phyloP scores from a whole-genome alignment of 1,140 invertebrate genomes.

The Probaryconus sp. region DNA sequence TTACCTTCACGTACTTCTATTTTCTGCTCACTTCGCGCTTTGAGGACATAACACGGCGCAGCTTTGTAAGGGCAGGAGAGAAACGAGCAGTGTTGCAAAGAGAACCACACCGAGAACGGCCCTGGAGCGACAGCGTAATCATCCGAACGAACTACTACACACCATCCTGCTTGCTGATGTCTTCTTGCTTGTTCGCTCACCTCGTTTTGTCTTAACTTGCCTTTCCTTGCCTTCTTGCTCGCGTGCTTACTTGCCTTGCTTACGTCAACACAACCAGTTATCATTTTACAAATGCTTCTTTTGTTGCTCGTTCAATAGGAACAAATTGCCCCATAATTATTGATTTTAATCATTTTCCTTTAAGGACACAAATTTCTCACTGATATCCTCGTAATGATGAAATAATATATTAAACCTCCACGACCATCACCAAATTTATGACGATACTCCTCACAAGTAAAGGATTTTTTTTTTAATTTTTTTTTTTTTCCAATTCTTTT shows the following conservation, averaged over 20 bases:
- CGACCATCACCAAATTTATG: no score
- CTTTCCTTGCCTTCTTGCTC: neutral
- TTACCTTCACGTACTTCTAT: constrained; percentile 51
- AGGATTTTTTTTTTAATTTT: no score
- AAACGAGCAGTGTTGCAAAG: constrained; percentile 31
- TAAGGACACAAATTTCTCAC: neutral
- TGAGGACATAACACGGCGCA: constrained; percentile 67
- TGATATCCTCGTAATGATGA: no score
- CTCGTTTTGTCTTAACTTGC: no score
- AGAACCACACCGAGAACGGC: constrained; percentile 48
- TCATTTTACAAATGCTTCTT: constrained; percentile 43
- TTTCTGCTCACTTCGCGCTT: constrained; percentile 60
- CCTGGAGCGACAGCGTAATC: constrained; percentile 77
- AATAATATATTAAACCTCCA: no score
- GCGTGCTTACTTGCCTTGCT: neutral
- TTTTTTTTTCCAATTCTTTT: no score
- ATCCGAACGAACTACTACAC: constrained; percentile 74
- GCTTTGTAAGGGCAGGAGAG: constrained; percentile 43
- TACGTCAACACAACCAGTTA: constrained; percentile 56
- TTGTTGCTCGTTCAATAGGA: constrained; percentile 33
- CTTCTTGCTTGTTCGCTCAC: neutral
- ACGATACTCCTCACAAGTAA: no score
- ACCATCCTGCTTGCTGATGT: constrained; percentile 27
- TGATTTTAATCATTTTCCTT: constrained; percentile 43
- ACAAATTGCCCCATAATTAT: constrained; percentile 29